phyloP scores from a whole-genome alignment of 1,140 invertebrate genomes.

The Sesamia nonagrioides region DNA sequence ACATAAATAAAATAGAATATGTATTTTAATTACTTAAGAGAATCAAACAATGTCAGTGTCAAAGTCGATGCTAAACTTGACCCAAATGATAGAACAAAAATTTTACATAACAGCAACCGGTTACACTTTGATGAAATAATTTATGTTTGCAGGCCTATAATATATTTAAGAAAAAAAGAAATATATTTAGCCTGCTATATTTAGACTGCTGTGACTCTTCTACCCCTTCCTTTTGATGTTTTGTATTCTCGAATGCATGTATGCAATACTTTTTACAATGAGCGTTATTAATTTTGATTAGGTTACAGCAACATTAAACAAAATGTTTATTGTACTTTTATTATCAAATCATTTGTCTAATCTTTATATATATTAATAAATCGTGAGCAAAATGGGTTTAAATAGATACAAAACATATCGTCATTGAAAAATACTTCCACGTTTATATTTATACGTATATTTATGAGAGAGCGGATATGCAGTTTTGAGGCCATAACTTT shows the following conservation, averaged over 20 bases:
- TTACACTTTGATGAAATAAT: conserved; percentile 12
- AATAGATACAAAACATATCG: not conserved
- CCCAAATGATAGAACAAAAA: conserved; percentile 58
- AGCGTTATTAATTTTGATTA: too few relatives aligned
- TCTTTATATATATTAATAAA: not conserved
- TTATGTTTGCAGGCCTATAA: too few relatives aligned
- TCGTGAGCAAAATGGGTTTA: not conserved
- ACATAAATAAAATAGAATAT: not conserved
- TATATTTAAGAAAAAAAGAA: not conserved
- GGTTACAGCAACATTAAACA: not conserved
- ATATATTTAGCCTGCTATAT: not conserved
- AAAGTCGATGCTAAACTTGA: conserved; percentile 60
- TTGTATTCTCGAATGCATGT: too few relatives aligned
- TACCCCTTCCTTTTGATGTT: too few relatives aligned
- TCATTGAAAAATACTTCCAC: conserved; percentile 17
- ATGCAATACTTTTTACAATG: too few relatives aligned
- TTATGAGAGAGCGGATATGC: not conserved
- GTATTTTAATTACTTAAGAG: not conserved
- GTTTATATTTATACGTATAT: conserved; percentile 6
- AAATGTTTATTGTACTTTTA: not conserved
- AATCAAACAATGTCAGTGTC: conserved; percentile 37
- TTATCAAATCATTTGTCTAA: not conserved
- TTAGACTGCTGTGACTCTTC: too few relatives aligned
- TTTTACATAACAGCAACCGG: conserved; percentile 57
- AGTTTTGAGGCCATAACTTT: conserved; percentile 27